Conservation (phyloP, 2,113 vertebrate genomes). For the Ceyx margarethae region DNA sequence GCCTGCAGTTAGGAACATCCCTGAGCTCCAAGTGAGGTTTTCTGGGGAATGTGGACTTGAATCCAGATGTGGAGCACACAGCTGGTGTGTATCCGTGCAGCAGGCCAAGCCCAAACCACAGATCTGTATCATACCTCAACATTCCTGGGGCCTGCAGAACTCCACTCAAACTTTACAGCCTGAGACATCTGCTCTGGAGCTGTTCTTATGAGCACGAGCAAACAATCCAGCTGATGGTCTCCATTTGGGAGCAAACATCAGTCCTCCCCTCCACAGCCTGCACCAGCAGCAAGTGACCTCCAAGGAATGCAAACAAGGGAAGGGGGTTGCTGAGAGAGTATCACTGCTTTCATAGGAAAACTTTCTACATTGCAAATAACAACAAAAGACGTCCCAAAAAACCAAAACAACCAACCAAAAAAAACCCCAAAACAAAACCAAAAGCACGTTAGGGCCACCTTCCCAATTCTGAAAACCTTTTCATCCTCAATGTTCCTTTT, state of each 20-base stretch:
- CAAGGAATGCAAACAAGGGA: background rate
- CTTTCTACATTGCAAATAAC: background rate
- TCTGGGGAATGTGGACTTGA: background rate
- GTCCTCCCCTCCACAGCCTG: fast-evolving
- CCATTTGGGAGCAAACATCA: background rate
- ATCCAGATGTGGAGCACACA: background rate
- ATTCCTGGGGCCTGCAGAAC: background rate
- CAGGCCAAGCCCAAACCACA: background rate
- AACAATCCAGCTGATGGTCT: fast-evolving
- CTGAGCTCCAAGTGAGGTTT: fast-evolving
- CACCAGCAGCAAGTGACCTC: background rate
- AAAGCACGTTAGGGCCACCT: background rate
- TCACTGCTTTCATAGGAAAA: background rate
- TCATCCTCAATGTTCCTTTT: background rate
- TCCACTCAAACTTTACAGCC: background rate
- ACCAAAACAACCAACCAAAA: no score
- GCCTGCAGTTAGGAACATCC: fast-evolving
- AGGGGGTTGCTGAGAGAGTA: background rate
- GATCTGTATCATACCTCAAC: background rate
- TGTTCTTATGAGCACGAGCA: background rate
- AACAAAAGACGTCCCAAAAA: background rate
- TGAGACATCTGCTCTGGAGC: background rate
- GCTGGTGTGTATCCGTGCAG: background rate
- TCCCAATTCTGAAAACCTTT: background rate
- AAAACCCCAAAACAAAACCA: background rate